phyloP scores from a whole-genome alignment of 2,888 invertebrate species.

The Kryphioiulus occultus region DNA sequence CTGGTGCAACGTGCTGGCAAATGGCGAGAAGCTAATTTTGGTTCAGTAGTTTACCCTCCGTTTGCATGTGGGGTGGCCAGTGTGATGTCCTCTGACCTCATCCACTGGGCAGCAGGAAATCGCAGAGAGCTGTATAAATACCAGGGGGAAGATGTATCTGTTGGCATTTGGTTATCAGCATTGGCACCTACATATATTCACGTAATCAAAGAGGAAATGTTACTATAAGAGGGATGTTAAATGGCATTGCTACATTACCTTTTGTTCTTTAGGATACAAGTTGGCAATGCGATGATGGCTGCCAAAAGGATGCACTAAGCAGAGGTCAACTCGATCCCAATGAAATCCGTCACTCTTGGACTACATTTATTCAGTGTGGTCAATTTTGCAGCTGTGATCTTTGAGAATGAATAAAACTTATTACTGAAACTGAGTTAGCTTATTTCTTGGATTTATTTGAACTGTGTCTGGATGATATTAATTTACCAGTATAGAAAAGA shows the following conservation, averaged over 20 bases:
- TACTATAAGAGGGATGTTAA: not conserved
- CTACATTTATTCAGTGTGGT: not conserved
- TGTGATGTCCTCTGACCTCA: slow-evolving; percentile 47
- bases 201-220: slow-evolving; percentile 33
- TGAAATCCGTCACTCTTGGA: slow-evolving; percentile 15
- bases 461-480: no score
- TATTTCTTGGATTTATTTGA: not conserved
- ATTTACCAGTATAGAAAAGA: no score
- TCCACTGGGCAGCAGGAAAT: slow-evolving; percentile 51
- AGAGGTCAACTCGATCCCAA: slow-evolving; percentile 42
- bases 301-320: not conserved
- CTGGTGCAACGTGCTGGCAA: slow-evolving; percentile 50
- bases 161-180: slow-evolving; percentile 53
- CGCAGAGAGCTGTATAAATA: slow-evolving; percentile 48
- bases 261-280: slow-evolving; percentile 9
- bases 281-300: slow-evolving; percentile 46
- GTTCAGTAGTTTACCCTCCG: slow-evolving; percentile 50
- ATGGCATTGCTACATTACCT: not conserved
- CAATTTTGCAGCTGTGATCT: not conserved
- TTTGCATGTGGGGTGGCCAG: slow-evolving; percentile 53
- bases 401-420: not conserved
- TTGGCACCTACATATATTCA: slow-evolving; percentile 43
- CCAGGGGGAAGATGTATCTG: slow-evolving; percentile 53
- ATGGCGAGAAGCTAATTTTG: slow-evolving; percentile 51
- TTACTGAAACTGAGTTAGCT: not conserved